phyloP scores from a whole-genome alignment of 2,113 vertebrate species.

The Harpagus bidentatus region DNA sequence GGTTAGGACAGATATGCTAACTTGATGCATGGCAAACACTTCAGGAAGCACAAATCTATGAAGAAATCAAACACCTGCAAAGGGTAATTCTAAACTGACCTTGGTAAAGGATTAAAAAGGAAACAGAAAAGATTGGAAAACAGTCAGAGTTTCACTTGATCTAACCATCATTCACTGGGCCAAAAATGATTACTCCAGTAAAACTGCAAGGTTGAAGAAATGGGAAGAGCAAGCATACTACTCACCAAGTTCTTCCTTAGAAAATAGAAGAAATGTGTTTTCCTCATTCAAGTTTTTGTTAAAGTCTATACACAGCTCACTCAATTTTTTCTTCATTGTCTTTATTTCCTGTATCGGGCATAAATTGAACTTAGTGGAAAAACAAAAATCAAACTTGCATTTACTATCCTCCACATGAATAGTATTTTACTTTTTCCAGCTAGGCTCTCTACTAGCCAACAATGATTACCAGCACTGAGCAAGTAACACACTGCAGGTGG shows the following conservation, averaged over 20 bases:
- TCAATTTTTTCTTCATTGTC: constrained; percentile 84
- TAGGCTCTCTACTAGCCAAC: not conserved
- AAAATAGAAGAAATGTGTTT: constrained; percentile 82
- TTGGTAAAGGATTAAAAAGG: not conserved
- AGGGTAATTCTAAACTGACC: not conserved
- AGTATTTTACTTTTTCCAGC: not conserved
- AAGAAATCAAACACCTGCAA: not conserved
- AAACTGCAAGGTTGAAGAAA: not conserved
- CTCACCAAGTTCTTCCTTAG: constrained; percentile 86
- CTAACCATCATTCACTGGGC: not conserved
- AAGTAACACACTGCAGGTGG: not conserved
- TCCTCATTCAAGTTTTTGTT: constrained; percentile 94
- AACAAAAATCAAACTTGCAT: not conserved
- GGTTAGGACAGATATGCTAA: not conserved
- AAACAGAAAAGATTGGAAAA: not conserved
- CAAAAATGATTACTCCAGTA: not conserved
- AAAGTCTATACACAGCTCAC: constrained; percentile 91
- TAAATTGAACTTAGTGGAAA: not conserved
- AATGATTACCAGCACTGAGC: not conserved
- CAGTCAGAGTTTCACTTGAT: not conserved
- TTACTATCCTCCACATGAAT: not conserved
- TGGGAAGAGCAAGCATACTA: not conserved
- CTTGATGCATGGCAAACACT: not conserved
- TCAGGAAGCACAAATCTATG: not conserved
- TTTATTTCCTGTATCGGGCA: constrained; percentile 84